A percentile compares a stretch with the other conserved stretches of the same genome.
These are phyloP conservation scores for Anguilla japonica DNA, from an alignment of 2,113 vertebrate genomes.

Conservation along the genomic window DNA sequence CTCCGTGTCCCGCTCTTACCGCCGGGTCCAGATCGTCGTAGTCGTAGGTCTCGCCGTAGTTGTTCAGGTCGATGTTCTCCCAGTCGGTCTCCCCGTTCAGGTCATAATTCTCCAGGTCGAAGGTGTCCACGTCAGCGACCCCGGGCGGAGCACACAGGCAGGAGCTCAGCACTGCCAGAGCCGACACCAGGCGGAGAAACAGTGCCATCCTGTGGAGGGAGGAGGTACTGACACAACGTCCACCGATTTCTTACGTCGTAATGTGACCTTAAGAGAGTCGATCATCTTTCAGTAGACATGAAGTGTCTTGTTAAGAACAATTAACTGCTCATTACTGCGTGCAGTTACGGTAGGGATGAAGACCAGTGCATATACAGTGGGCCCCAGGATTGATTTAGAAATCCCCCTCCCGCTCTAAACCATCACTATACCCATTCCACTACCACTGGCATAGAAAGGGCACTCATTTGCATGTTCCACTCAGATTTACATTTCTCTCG, in stretches of 20 bases:
- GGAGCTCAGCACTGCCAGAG: conserved; percentile 35
- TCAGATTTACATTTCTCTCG: too few relatives aligned
- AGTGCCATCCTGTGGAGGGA: conserved; percentile 40
- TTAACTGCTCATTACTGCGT: too few relatives aligned
- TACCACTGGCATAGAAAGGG: too few relatives aligned
- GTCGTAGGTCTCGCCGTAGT: conserved; percentile 65
- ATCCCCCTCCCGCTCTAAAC: too few relatives aligned
- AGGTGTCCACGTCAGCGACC: not conserved
- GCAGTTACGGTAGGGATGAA: too few relatives aligned
- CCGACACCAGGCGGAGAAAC: conserved; percentile 28
- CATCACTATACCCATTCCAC: too few relatives aligned
- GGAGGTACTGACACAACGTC: not conserved
- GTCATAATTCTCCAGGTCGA: conserved; percentile 54
- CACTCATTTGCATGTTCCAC: too few relatives aligned
- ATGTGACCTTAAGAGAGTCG: too few relatives aligned
- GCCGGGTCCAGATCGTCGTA: conserved; percentile 63
- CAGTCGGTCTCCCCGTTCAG: conserved; percentile 57
- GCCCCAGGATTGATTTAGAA: too few relatives aligned
- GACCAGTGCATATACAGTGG: too few relatives aligned
- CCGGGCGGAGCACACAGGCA: conserved; percentile 39
- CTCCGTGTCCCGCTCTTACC: conserved; percentile 37
- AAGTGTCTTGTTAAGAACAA: not conserved
- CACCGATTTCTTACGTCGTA: too few relatives aligned
- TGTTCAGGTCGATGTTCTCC: conserved; percentile 63
- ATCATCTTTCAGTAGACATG: not conserved